Evolutionary conservation across 2,113 vertebrate genomes (phyloP).

Genomic region (Mola mola): DNA sequence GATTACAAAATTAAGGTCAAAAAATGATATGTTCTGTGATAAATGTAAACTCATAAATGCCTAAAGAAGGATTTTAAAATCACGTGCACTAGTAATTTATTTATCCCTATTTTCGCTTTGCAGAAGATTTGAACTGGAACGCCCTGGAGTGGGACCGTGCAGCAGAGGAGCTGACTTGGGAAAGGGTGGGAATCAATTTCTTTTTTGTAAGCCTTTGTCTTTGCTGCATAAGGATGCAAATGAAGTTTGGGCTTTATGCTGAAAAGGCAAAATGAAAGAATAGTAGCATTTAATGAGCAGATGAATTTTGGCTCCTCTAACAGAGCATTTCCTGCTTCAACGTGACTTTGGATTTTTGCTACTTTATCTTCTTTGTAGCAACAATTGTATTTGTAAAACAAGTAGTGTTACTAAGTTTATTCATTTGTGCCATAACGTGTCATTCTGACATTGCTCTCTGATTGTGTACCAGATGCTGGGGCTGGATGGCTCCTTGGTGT

Average conservation of each 20-base stretch:
- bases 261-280: too few species aligned
- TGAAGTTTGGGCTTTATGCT: too few species aligned
- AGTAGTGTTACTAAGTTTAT: background rate
- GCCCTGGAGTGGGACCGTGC: slow-evolving; percentile 97
- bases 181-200: slow-evolving; percentile 83
- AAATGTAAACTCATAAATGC: too few species aligned
- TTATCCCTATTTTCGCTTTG: slow-evolving; percentile 11
- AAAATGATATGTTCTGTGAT: too few species aligned
- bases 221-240: background rate
- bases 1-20: too few species aligned
- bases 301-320: too few species aligned
- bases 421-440: background rate
- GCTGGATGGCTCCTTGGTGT: slow-evolving; percentile 94
- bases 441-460: slow-evolving; percentile 1
- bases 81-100: too few species aligned
- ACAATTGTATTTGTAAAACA: too few species aligned
- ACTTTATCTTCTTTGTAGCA: background rate
- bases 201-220: background rate
- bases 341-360: too few species aligned
- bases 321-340: too few species aligned
- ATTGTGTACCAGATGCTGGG: slow-evolving; percentile 90
- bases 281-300: too few species aligned
- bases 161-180: slow-evolving; percentile 97
- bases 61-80: too few species aligned
- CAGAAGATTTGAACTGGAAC: slow-evolving; percentile 98